phyloP scores from a whole-genome alignment of 2,113 vertebrate species.

The Anser brachyrhynchus region DNA sequence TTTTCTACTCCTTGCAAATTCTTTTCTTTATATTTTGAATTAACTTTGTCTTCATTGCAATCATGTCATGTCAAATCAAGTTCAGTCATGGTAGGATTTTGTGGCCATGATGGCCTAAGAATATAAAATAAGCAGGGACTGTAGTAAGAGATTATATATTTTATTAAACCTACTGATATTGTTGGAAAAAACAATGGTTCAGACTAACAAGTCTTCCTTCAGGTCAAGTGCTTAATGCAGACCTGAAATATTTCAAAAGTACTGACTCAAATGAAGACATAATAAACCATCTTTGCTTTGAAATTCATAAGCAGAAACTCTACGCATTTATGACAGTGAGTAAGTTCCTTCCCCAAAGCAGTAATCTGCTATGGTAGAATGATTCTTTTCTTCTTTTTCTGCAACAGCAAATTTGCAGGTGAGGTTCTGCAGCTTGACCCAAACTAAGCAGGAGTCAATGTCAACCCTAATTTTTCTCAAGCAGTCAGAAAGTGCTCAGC shows the following conservation, averaged over 20 bases:
- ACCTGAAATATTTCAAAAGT: conserved; percentile 1
- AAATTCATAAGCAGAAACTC: conserved; percentile 4
- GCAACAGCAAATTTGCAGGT: conserved; percentile 49
- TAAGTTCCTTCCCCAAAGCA: conserved; percentile 44
- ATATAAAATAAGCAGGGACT: background rate
- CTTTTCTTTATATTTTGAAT: conserved; percentile 1
- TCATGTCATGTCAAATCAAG: conserved; percentile 4
- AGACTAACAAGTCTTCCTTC: background rate
- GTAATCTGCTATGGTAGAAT: conserved; percentile 21
- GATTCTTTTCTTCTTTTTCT: conserved; percentile 46
- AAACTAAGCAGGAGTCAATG: conserved; percentile 21
- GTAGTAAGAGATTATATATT: background rate
- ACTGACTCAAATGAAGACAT: background rate
- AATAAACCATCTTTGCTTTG: background rate
- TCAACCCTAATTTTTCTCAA: conserved; percentile 38
- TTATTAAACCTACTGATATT: background rate
- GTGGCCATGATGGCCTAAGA: background rate
- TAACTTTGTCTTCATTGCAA: background rate
- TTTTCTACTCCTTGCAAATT: conserved; percentile 4
- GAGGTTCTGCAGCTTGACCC: conserved; percentile 23
- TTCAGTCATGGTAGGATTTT: conserved; percentile 9
- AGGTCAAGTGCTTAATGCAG: background rate
- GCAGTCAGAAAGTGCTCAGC: background rate
- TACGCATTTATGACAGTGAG: background rate
- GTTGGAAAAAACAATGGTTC: background rate